Evolutionary conservation across 2,797 vertebrate species (phyloP), one percentile per base, ranked within the genome.

Genomic region (Xenopus petersii): DNA sequence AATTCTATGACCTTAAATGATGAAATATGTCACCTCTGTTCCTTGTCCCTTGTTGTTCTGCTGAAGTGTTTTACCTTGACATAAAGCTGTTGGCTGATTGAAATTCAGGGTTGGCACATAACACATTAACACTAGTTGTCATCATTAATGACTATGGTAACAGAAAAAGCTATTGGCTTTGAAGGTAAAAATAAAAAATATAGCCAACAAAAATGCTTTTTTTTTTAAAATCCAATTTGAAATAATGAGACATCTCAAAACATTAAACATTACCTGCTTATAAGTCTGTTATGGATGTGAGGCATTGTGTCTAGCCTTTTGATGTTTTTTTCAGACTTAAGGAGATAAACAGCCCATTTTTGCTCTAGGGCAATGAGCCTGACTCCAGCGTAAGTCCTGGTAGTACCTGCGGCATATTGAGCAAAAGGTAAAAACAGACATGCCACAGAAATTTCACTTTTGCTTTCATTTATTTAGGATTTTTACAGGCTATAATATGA

Each of bases 101-200:
- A 63, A 67, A 71, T 72, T 54, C 56, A 64, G 55, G 24, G 4
- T 26, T 56, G 59, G 64, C 8, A 46, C 21, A 72, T 68, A 73
- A 63, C 59, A 68, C 59, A 67, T 73, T 73, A 67, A 56, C 36
- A 56, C 12, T 47, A n/a, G 64, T 60, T 71, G 48, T 67, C 75
- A 71, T 61, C 58, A 67, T 72, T 72, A 77, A 77, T 72, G 69
- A 65, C 51, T 54, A 66, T 17, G 21, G 54, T 51, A 66, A 70
- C 54, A 71, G 55, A 36, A 21, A 42, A 61, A 65, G 67, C 67
- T 21, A 58, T 70, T 51, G 67, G 67, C 61, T 49, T 70, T 65
- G 42, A 70, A 75, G 49, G 46, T 64, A 49, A 70, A 59, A 21
- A 2, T 30, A 70, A 11, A 9, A 58, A 59, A 58, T 71, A 51